These are phyloP conservation scores for Salmo trutta DNA, from an alignment of 2,797 vertebrate species.

Conservation along the genomic window DNA sequence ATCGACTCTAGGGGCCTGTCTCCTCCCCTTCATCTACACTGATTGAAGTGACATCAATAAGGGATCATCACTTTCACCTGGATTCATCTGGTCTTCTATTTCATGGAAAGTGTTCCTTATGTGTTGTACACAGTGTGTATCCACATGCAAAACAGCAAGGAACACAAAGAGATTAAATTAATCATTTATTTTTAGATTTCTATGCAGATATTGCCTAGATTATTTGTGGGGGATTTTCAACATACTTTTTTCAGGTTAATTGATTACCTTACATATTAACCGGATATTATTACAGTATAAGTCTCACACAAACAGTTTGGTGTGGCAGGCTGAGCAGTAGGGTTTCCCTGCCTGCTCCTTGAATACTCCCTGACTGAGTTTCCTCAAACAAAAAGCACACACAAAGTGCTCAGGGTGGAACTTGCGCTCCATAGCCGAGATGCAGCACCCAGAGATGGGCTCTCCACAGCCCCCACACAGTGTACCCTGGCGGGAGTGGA, in stretches of 20 bases:
- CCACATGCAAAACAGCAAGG: not conserved
- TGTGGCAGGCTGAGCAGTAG: constrained; percentile 82
- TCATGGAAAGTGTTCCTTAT: too few relatives aligned
- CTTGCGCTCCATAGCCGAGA: constrained; percentile 79
- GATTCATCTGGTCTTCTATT: too few relatives aligned
- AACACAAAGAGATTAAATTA: not conserved
- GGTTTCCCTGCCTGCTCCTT: constrained; percentile 79
- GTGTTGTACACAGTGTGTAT: constrained; percentile 12
- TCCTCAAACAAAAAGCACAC: constrained; percentile 86
- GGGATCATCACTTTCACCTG: too few relatives aligned
- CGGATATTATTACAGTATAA: not conserved
- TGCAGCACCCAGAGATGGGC: constrained; percentile 83
- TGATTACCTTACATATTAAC: not conserved
- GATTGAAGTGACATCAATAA: too few relatives aligned
- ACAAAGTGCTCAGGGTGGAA: constrained; percentile 94
- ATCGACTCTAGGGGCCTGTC: too few relatives aligned
- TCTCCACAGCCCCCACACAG: constrained; percentile 79
- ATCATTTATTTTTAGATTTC: not conserved
- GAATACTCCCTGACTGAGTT: constrained; percentile 87
- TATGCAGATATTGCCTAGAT: not conserved
- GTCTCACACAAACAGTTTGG: constrained; percentile 79
- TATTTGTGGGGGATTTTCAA: not conserved
- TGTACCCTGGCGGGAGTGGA: constrained; percentile 82
- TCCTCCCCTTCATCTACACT: too few relatives aligned
- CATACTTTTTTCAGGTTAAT: not conserved